Evolutionary conservation across 2,797 vertebrate species (phyloP), one percentile per base, ranked within the genome.

Genomic region (Muscicapa striata): DNA sequence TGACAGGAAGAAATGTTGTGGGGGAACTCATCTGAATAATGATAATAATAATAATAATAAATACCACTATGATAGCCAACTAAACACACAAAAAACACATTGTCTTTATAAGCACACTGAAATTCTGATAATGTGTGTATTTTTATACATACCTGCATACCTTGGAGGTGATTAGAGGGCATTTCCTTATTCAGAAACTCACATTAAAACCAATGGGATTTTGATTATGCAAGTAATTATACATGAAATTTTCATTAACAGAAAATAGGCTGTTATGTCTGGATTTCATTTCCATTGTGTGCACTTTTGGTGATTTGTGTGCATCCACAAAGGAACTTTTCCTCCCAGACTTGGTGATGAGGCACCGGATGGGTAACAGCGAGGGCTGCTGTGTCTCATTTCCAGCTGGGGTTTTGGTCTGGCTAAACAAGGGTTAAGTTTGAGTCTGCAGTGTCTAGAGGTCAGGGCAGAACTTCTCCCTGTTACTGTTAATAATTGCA

Each of bases 171-270:
- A 80, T 85, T 34, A 70, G 43, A 45, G 48, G 19, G 41, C 30
- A 38, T 77, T 63, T 77, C 12, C 38, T 38, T 93, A 69, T 40
- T 75, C 55, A 41, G 66, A 90, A 57, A 30, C 29, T 90, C 15
- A 18, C 24, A 62, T 76, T 84, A 81, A 93, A 93, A 58, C 36
- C 90, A 87, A 41, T 52, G 32, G 41, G 34, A 55, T 87, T 95
- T 87, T 79, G 84, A 66, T 77, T 45, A 80, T 48, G 46, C n/a
- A 77, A 83, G 59, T 79, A 85, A 70, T 86, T 81, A 36, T 61
- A 94, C 27, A 32, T 8, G 12, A 54, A 73, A 69, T 74, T 66
- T 75, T 73, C 70, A 78, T 81, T 90, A 73, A 30, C 24, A 45
- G 34, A 63, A 80, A 80, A 63, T 22, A n/a, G 41, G 27, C 41